A percentile compares a stretch with the other conserved stretches of the same genome.
phyloP scores from a whole-genome alignment of 2,888 invertebrate genomes.

The Margaritifera margaritifera region DNA sequence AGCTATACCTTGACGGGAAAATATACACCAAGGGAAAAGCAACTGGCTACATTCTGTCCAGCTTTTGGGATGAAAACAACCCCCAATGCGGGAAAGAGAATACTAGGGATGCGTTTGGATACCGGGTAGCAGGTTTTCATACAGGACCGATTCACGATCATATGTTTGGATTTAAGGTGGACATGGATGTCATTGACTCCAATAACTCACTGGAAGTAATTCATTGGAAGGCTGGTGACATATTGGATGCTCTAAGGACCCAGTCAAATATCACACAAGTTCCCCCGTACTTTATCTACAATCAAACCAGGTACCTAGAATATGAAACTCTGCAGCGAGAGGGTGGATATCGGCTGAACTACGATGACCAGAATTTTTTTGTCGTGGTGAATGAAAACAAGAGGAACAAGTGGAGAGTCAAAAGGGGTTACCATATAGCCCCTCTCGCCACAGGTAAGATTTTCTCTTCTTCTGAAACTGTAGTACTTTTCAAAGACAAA shows the following conservation, averaged over 20 bases:
- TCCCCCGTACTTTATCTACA: constrained; percentile 27
- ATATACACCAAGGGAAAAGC: constrained; percentile 40
- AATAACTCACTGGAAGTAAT: constrained; percentile 43
- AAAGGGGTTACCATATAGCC: constrained; percentile 28
- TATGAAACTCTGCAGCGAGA: constrained; percentile 24
- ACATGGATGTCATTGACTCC: constrained; percentile 43
- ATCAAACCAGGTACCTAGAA: constrained; percentile 29
- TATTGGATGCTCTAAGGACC: constrained; percentile 30
- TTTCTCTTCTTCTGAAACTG: too few species aligned
- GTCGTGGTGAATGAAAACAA: constrained; percentile 24
- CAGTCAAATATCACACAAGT: constrained; percentile 9
- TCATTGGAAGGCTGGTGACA: constrained; percentile 47
- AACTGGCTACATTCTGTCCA: constrained; percentile 46
- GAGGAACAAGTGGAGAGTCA: constrained; percentile 27
- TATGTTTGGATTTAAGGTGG: constrained; percentile 53
- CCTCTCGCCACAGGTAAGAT: constrained; percentile 13
- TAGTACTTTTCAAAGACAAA: too few species aligned
- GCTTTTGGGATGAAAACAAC: constrained; percentile 45
- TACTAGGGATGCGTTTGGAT: constrained; percentile 45
- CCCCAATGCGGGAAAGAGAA: constrained; percentile 30
- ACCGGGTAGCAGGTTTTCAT: constrained; percentile 33
- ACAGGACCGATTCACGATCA: constrained; percentile 52
- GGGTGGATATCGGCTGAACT: constrained; percentile 20
- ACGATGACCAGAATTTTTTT: constrained; percentile 27
- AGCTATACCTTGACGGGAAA: constrained; percentile 49